A percentile compares a stretch with the other conserved stretches of the same genome.
These are phyloP conservation scores for Drosophila peninsularis DNA, from an alignment of 2,888 invertebrate genomes.

Conservation along the genomic window DNA sequence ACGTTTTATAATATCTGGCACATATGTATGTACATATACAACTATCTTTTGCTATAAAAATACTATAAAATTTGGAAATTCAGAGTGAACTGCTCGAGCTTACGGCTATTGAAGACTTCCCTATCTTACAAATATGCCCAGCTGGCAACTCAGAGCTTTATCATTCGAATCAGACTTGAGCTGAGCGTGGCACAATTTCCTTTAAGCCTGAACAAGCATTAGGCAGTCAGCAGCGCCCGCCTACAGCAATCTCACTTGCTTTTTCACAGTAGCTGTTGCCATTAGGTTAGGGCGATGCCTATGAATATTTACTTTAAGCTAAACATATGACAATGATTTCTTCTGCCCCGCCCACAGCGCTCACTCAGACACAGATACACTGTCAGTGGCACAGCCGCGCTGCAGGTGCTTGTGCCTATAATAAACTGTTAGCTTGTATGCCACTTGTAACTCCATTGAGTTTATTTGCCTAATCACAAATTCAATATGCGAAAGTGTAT, in stretches of 20 bases:
- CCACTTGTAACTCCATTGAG: conserved; percentile 70
- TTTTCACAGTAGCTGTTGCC: conserved; percentile 22
- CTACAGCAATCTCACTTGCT: neutral
- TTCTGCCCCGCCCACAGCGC: conserved; percentile 14
- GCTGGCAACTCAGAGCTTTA: too few species aligned
- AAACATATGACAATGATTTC: conserved; percentile 44
- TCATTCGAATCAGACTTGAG: too few species aligned
- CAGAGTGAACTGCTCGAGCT: too few species aligned
- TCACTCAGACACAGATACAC: too few species aligned
- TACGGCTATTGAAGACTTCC: too few species aligned
- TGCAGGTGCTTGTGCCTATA: conserved; percentile 22
- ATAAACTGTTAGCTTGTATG: conserved; percentile 61
- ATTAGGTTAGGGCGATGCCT: conserved; percentile 58
- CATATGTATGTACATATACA: too few species aligned
- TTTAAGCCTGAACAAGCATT: neutral
- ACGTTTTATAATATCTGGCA: too few species aligned
- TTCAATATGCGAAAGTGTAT: conserved; percentile 80
- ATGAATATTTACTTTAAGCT: conserved; percentile 77
- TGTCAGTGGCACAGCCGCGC: neutral
- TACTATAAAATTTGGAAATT: too few species aligned
- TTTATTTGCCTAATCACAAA: conserved; percentile 80
- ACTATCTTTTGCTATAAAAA: too few species aligned
- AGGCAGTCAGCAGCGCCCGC: neutral
- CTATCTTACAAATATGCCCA: too few species aligned
- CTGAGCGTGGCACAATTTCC: too few species aligned